These are phyloP conservation scores for Lampris megalopsis DNA, from an alignment of 2,113 vertebrate species.

Conservation along the genomic window DNA sequence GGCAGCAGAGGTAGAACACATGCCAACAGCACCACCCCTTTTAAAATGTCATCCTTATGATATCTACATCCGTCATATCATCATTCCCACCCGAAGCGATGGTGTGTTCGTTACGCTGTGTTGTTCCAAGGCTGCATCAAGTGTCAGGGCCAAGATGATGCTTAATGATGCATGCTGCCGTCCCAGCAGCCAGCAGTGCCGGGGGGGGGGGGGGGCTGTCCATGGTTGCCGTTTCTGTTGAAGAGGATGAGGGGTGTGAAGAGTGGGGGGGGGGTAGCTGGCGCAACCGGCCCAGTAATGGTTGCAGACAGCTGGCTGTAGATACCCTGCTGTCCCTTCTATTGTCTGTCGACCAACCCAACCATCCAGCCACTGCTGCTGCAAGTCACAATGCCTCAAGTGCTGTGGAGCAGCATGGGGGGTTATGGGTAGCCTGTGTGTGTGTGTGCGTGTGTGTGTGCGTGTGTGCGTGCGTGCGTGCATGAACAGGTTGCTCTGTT, in stretches of 20 bases:
- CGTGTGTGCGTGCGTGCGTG: background rate
- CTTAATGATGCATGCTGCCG: constrained; percentile 34
- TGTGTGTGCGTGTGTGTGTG: background rate
- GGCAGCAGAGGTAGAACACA: constrained; percentile 16
- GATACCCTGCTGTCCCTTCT: constrained; percentile 4
- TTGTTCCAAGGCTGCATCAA: constrained; percentile 8
- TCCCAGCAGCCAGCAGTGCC: too few relatives aligned
- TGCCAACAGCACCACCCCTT: background rate
- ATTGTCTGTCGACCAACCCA: background rate
- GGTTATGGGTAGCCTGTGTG: background rate
- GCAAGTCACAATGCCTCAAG: background rate
- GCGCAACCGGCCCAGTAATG: constrained; percentile 6
- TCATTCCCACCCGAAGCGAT: background rate
- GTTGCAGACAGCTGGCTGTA: constrained; percentile 45
- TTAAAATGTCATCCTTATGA: background rate
- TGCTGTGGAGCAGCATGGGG: background rate
- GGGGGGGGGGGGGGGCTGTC: too few relatives aligned
- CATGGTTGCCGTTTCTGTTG: too few relatives aligned
- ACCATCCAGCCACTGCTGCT: background rate
- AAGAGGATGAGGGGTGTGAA: background rate
- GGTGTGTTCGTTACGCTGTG: background rate
- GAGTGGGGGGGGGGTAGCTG: too few relatives aligned
- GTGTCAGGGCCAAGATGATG: constrained; percentile 43
- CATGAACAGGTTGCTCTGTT: background rate
- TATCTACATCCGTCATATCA: background rate